A percentile compares a stretch with the other conserved stretches of the same genome.
These are phyloP conservation scores for Allophyes oxyacanthae DNA, from an alignment of 2,888 invertebrate genomes.

Conservation along the genomic window DNA sequence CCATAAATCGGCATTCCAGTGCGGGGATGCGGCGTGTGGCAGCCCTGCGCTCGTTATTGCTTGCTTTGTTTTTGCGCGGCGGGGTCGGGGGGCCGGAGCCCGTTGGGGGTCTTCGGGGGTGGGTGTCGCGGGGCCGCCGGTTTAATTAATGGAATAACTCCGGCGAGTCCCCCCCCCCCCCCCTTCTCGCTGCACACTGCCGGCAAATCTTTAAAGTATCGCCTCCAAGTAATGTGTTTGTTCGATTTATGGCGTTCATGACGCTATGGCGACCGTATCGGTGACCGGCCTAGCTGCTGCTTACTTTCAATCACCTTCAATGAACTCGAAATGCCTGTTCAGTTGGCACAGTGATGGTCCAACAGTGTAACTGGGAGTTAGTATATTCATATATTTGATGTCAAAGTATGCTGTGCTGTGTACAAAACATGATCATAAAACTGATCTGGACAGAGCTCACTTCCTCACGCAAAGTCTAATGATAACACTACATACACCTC, in stretches of 20 bases:
- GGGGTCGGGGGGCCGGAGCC: slow-evolving; percentile 43
- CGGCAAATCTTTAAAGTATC: slow-evolving; percentile 72
- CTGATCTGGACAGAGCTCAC: too few species aligned
- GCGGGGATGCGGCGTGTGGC: slow-evolving; percentile 24
- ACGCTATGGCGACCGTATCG: background rate
- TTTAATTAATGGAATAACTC: slow-evolving; percentile 89
- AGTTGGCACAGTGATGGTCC: background rate
- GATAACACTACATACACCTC: background rate
- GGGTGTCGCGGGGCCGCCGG: slow-evolving; percentile 64
- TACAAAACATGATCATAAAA: background rate
- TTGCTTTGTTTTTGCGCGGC: slow-evolving; percentile 79
- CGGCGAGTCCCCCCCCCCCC: slow-evolving; percentile 57
- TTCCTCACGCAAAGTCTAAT: background rate
- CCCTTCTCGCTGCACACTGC: slow-evolving; percentile 51
- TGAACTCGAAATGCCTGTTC: background rate
- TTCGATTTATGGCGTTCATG: slow-evolving; percentile 57
- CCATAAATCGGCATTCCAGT: slow-evolving; percentile 53
- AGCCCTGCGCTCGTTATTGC: slow-evolving; percentile 76
- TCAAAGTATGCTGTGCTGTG: background rate
- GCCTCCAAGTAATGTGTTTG: slow-evolving; percentile 63
- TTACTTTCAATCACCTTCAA: background rate
- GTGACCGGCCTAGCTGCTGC: background rate
- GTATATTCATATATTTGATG: too few species aligned
- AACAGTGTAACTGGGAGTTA: background rate
- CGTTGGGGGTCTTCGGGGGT: slow-evolving; percentile 38